A percentile compares a stretch with the other conserved stretches of the same genome.
Conservation (phyloP, 2,888 invertebrate genomes). For the Mystacides longicornis region DNA sequence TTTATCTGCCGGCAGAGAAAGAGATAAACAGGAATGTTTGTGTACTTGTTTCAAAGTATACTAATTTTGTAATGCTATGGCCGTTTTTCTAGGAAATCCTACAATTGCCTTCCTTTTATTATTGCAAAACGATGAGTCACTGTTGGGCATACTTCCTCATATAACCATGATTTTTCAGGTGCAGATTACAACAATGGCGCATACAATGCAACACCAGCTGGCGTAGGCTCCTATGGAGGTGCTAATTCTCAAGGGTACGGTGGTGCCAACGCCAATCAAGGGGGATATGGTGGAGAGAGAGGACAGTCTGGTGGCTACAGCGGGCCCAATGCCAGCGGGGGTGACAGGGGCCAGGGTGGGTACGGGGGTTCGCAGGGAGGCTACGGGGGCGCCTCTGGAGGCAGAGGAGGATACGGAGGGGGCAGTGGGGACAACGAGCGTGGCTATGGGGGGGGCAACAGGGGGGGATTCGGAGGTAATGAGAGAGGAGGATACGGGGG, state of each 20-base stretch:
- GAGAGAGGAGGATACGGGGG: slow-evolving; percentile 26
- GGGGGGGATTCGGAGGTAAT: slow-evolving; percentile 44
- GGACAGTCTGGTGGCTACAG: slow-evolving; percentile 35
- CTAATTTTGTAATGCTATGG: no score
- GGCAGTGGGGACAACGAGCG: slow-evolving; percentile 28
- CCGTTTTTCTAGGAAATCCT: no score
- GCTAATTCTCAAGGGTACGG: slow-evolving; percentile 32
- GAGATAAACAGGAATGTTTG: no score
- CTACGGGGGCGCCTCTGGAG: slow-evolving; percentile 30
- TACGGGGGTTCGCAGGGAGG: slow-evolving; percentile 37
- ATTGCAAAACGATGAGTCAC: no score
- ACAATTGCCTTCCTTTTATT: no score
- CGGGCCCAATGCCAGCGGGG: slow-evolving; percentile 38
- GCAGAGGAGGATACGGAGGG: slow-evolving; percentile 18
- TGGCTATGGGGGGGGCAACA: slow-evolving; percentile 16
- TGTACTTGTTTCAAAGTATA: no score
- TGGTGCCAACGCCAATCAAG: slow-evolving; percentile 34
- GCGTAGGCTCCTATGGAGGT: no score
- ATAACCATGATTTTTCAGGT: not conserved
- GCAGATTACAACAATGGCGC: slow-evolving; percentile 7
- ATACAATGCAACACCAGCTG: slow-evolving; percentile 29
- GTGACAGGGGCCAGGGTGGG: slow-evolving; percentile 41
- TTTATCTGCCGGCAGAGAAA: no score
- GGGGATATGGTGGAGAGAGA: slow-evolving; percentile 30
- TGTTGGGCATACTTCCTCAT: no score